Percentiles rank a stretch among this genome's conserved stretches.
Evolutionary conservation across 2,888 invertebrate genomes (phyloP).

Genomic region (Pyralis farinalis): DNA sequence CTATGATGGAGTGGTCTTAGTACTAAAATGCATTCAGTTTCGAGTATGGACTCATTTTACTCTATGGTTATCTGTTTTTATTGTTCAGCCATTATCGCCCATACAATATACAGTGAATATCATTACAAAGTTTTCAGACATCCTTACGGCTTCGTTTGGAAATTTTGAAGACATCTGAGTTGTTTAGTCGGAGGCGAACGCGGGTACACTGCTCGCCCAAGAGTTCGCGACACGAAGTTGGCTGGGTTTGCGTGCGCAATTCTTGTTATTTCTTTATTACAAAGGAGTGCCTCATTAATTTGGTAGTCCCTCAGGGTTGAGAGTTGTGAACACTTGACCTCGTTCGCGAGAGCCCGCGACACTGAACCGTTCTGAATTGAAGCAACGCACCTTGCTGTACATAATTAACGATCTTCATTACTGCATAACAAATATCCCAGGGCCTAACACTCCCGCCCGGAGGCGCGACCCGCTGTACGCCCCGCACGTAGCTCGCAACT

Average conservation of each 20-base stretch:
- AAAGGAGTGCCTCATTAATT: conserved; percentile 82
- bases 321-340: conserved; percentile 78
- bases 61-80: no score
- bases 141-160: conserved; percentile 44
- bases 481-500: conserved; percentile 20
- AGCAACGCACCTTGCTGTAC: conserved; percentile 74
- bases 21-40: no score
- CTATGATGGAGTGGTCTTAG: no score
- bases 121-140: conserved; percentile 8
- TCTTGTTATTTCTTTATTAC: conserved; percentile 82
- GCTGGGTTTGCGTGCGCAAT: conserved; percentile 76
- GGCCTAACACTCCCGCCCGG: conserved; percentile 16
- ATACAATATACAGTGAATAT: neutral
- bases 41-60: no score
- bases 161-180: conserved; percentile 59
- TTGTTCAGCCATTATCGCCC: no score
- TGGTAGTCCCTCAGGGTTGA: conserved; percentile 79
- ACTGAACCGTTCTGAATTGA: conserved; percentile 66
- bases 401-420: conserved; percentile 79
- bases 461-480: conserved; percentile 17
- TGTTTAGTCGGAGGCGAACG: conserved; percentile 57
- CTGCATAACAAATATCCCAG: conserved; percentile 55
- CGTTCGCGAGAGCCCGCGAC: conserved; percentile 68
- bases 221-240: conserved; percentile 67
- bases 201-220: conserved; percentile 62